Base-by-base conservation (phyloP, 2,888 invertebrate species). In the Synanthedon andrenaeformis region DNA sequence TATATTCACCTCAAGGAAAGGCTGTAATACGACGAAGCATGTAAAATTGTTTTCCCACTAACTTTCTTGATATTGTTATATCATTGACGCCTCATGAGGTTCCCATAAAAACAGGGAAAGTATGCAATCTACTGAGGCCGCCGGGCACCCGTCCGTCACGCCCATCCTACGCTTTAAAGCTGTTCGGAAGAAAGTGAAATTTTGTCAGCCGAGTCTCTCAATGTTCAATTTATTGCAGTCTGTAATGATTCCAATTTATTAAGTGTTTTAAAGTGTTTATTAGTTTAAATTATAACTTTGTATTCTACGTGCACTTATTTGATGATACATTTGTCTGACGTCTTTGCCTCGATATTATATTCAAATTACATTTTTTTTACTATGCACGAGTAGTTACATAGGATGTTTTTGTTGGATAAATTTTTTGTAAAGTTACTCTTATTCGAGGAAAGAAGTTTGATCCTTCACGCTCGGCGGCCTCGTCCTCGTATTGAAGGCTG, bases 71-170 rank as follows among this genome's bases (percentile, higher is more conserved):
- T 68, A 70, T 74, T 50, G 54, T 49, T 76, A 72, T 73, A 66
- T 74, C 67, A 78, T 69, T 70, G 66, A 63, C 65, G 74, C 72
- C 73, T 76, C 73, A 69, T 71, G 69, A 74, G 72, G 75, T 80
- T 84, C 78, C 78, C 80, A 84, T 82, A 82, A 83, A 82, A 84
- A 82, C 83, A 79, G 83, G 84, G 85, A 85, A 86, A 86, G 85
- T 83, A 72, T 78, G 69, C 78, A 77, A 82, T 81, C 72, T 76
- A 68, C 69, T 19, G 69, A 70, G 74, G 79, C 78, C 73, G 72
- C 67, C 72, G 69, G 72, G 70, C 74, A 64, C 60, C 62, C 67
- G 80, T 52, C 50, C 41, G 54, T 73, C 74, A 79, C 85, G 83
- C 84, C 84, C 80, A 80, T 75, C 76, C 79, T 70, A 74, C 74